These are phyloP conservation scores for Mongoloraphidia duomilia DNA, from an alignment of 2,888 invertebrate species.

Conservation along the genomic window DNA sequence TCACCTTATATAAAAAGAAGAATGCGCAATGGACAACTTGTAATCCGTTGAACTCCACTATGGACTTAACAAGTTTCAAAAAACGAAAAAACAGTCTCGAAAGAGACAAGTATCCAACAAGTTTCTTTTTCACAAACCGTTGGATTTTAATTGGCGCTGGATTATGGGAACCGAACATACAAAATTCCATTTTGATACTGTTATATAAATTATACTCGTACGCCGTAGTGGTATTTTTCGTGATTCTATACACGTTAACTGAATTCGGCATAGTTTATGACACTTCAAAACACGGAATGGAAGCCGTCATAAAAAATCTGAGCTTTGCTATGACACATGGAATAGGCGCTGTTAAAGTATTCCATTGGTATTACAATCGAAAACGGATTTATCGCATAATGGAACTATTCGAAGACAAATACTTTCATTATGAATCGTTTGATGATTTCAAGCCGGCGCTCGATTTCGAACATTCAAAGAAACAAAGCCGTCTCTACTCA, in stretches of 20 bases:
- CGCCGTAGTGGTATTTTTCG: slow-evolving; percentile 21
- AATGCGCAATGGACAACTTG: too few relatives aligned
- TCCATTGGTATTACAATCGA: slow-evolving; percentile 21
- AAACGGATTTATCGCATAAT: slow-evolving; percentile 17
- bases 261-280: slow-evolving; percentile 22
- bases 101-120: neutral
- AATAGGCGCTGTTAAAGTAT: slow-evolving; percentile 23
- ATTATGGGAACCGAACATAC: slow-evolving; percentile 21
- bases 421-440: slow-evolving; percentile 18
- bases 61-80: neutral
- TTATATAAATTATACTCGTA: slow-evolving; percentile 20
- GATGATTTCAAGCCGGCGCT: slow-evolving; percentile 16
- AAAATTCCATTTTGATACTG: slow-evolving; percentile 12
- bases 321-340: slow-evolving; percentile 23
- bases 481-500: slow-evolving; percentile 18
- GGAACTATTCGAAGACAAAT: slow-evolving; percentile 17
- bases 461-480: slow-evolving; percentile 17
- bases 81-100: neutral
- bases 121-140: slow-evolving; percentile 19
- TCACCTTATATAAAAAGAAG: too few relatives aligned
- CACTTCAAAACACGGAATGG: slow-evolving; percentile 17
- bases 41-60: too few relatives aligned
- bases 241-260: slow-evolving; percentile 21
- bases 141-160: slow-evolving; percentile 22
- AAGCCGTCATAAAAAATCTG: slow-evolving; percentile 23